Conservation (phyloP, 2,113 vertebrate genomes). For the Pelmatolapia mariae region DNA sequence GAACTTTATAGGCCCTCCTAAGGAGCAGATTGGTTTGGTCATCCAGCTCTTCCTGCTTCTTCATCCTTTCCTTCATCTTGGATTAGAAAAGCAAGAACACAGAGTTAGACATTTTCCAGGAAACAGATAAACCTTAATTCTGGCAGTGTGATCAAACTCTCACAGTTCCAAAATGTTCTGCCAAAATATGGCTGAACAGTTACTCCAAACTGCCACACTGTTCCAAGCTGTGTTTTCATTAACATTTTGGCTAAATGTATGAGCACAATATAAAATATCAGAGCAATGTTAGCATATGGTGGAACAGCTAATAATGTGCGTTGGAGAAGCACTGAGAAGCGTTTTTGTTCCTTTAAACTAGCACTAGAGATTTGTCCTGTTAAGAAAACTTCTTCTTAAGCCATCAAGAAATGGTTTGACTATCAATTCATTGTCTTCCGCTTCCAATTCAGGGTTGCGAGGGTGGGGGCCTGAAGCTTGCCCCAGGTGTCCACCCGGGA, state of each 20-base stretch:
- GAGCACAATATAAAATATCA: not conserved
- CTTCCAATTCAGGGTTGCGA: not conserved
- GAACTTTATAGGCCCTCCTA: constrained; percentile 62
- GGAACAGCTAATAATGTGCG: not conserved
- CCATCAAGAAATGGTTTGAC: not conserved
- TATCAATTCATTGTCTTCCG: not conserved
- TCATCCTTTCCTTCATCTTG: constrained; percentile 72
- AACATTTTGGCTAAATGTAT: not conserved
- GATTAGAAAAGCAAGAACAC: not conserved
- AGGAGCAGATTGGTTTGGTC: constrained; percentile 51
- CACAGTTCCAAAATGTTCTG: not conserved
- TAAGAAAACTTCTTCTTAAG: not conserved
- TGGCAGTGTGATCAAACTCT: not conserved
- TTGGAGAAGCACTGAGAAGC: not conserved
- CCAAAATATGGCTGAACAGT: not conserved
- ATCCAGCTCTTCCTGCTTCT: constrained; percentile 58
- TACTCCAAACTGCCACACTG: not conserved
- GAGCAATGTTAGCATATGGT: not conserved
- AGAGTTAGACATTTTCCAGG: not conserved
- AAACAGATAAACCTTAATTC: not conserved
- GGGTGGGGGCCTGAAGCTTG: not conserved
- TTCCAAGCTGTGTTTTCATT: not conserved
- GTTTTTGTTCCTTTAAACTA: not conserved
- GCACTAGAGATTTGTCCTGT: not conserved
- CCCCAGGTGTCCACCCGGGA: not conserved